These are phyloP conservation scores for Mormyrus proboscirostris DNA, from an alignment of 2,797 vertebrate genomes.

Conservation along the genomic window DNA sequence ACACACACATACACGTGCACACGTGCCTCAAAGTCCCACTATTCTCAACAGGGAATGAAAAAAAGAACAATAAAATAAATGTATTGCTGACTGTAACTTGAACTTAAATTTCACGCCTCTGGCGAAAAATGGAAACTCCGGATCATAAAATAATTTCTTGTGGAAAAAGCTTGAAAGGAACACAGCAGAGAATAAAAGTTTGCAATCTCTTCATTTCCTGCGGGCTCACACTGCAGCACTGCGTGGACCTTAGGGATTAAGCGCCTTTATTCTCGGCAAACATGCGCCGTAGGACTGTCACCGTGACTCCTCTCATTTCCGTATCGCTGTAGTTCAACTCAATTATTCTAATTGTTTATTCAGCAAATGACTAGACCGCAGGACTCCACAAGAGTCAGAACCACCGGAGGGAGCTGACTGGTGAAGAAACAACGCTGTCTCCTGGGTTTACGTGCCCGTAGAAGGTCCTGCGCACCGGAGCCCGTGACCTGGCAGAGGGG, in stretches of 20 bases:
- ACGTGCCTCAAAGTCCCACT: constrained; percentile 9
- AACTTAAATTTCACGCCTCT: constrained; percentile 27
- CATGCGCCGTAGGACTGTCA: background rate
- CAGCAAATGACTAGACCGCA: constrained; percentile 16
- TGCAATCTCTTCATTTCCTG: constrained; percentile 24
- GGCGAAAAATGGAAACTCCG: constrained; percentile 6
- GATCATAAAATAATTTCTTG: constrained; percentile 25
- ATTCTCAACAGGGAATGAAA: background rate
- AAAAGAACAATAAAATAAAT: constrained; percentile 25
- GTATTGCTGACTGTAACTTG: constrained; percentile 17
- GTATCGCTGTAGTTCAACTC: constrained; percentile 15
- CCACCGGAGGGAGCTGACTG: background rate
- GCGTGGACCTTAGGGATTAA: constrained; percentile 20
- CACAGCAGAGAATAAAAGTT: constrained; percentile 23
- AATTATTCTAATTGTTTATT: constrained; percentile 26
- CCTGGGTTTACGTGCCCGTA: background rate
- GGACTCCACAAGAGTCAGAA: background rate
- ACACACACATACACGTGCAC: constrained; percentile 21
- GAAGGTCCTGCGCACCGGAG: background rate
- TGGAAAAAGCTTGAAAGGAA: constrained; percentile 10
- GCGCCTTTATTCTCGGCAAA: constrained; percentile 15
- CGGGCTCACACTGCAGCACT: background rate
- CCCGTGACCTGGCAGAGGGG: background rate
- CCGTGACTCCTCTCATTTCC: constrained; percentile 10
- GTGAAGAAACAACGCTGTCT: background rate